Percentiles rank a stretch among this genome's conserved stretches.
phyloP scores from a whole-genome alignment of 2,888 invertebrate species.

The Chalcosyrphus nemorum region DNA sequence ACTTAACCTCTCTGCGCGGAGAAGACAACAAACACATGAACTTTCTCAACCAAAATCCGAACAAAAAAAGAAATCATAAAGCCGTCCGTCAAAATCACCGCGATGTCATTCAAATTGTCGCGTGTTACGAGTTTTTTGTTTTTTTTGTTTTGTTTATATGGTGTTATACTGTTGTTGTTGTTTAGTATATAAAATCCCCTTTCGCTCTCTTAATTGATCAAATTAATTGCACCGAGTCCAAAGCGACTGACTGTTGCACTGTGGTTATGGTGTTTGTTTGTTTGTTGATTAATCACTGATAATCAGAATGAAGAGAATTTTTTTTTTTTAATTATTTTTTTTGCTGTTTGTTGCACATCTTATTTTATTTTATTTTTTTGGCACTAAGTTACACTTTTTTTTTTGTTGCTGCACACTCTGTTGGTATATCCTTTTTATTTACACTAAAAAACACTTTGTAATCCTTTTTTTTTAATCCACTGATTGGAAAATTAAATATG shows the following conservation, averaged over 20 bases:
- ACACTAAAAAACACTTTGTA: constrained; percentile 35
- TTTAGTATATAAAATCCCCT: constrained; percentile 43
- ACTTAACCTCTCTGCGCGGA: constrained; percentile 40
- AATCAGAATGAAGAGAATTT: constrained; percentile 23
- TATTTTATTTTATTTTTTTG: constrained; percentile 10
- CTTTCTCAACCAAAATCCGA: constrained; percentile 45
- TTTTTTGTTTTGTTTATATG: not conserved
- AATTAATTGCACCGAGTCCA: constrained; percentile 64
- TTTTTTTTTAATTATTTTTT: constrained; percentile 35
- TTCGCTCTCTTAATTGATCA: constrained; percentile 60
- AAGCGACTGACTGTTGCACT: constrained; percentile 7
- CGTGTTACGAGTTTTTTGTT: constrained; percentile 48
- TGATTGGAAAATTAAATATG: constrained; percentile 13
- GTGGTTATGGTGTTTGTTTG: constrained; percentile 6
- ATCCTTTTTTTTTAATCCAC: constrained; percentile 52
- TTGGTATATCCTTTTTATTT: constrained; percentile 37
- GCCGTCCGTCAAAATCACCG: constrained; percentile 57
- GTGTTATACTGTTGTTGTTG: constrained; percentile 13
- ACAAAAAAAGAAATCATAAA: constrained; percentile 46
- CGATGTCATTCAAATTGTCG: constrained; percentile 59
- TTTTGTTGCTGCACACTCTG: constrained; percentile 25
- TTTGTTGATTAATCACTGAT: constrained; percentile 57
- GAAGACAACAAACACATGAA: constrained; percentile 31
- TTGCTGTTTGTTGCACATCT: constrained; percentile 54
- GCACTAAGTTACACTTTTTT: not conserved